Evolutionary conservation across 2,888 invertebrate genomes (phyloP).

Genomic region (Exocentrus adspersus): DNA sequence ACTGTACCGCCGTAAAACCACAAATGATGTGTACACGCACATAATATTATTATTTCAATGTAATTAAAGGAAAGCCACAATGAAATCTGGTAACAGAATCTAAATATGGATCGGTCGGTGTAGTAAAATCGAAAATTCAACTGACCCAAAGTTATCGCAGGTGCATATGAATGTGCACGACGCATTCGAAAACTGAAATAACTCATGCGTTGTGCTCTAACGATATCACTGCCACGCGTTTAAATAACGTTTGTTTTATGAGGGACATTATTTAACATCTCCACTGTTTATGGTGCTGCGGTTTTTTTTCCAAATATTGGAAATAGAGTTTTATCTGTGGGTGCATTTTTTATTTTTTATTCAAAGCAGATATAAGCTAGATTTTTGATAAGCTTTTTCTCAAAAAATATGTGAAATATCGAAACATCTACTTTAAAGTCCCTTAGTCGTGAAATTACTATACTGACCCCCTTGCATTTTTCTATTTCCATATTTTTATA

Average conservation of each 20-base stretch:
- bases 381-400: too few species aligned
- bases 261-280: background rate
- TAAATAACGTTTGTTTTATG: background rate
- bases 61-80: slow-evolving; percentile 29
- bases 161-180: slow-evolving; percentile 7
- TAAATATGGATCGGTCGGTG: slow-evolving; percentile 20
- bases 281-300: too few species aligned
- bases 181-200: slow-evolving; percentile 13
- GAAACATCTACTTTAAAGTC: too few species aligned
- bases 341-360: too few species aligned
- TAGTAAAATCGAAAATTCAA: slow-evolving; percentile 19
- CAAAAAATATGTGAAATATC: too few species aligned
- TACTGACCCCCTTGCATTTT: too few species aligned
- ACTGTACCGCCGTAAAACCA: slow-evolving; percentile 16
- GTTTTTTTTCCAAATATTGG: too few species aligned
- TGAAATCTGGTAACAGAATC: slow-evolving; percentile 18
- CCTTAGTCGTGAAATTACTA: too few species aligned
- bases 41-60: slow-evolving; percentile 26
- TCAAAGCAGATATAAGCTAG: too few species aligned
- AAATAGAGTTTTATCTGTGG: too few species aligned
- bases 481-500: too few species aligned
- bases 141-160: slow-evolving; percentile 23
- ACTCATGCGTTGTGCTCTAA: slow-evolving; percentile 5
- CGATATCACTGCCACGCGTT: background rate
- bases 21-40: slow-evolving; percentile 23